Evolutionary conservation across 2,113 vertebrate genomes (phyloP).

Genomic region (Dicerorhinus sumatrensis): DNA sequence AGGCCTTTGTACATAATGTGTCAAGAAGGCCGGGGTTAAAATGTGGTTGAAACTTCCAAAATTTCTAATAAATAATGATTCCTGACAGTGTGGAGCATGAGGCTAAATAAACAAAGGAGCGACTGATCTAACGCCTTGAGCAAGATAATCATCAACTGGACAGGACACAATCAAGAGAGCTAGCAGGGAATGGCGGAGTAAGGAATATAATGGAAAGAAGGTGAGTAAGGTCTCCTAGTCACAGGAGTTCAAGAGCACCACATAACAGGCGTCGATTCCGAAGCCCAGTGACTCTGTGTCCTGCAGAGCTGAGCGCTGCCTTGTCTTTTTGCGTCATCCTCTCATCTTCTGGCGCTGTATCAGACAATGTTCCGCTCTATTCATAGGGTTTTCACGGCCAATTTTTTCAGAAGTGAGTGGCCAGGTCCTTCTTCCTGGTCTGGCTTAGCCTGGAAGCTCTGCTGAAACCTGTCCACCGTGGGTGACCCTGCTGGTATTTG

Average conservation of each 20-base stretch:
- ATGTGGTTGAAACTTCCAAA: neutral
- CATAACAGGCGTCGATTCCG: neutral
- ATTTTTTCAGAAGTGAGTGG: no score
- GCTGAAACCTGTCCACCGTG: no score
- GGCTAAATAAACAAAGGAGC: neutral
- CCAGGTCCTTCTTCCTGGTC: no score
- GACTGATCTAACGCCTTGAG: neutral
- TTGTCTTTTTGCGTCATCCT: no score
- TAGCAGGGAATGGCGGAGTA: neutral
- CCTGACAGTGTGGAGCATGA: neutral
- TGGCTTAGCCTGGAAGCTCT: no score
- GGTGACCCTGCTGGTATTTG: no score
- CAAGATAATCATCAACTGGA: neutral
- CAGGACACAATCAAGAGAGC: neutral
- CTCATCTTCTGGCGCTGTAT: no score
- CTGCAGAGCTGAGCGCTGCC: no score
- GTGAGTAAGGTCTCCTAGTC: neutral
- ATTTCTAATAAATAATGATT: neutral
- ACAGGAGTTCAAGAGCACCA: neutral
- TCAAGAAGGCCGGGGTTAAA: neutral
- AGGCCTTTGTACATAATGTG: neutral
- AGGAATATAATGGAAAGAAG: neutral
- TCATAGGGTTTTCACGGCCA: no score
- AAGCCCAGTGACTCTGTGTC: no score
- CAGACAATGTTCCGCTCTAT: no score